Base-by-base conservation (phyloP, 1,140 invertebrate species). In the Caerostris extrusa region DNA sequence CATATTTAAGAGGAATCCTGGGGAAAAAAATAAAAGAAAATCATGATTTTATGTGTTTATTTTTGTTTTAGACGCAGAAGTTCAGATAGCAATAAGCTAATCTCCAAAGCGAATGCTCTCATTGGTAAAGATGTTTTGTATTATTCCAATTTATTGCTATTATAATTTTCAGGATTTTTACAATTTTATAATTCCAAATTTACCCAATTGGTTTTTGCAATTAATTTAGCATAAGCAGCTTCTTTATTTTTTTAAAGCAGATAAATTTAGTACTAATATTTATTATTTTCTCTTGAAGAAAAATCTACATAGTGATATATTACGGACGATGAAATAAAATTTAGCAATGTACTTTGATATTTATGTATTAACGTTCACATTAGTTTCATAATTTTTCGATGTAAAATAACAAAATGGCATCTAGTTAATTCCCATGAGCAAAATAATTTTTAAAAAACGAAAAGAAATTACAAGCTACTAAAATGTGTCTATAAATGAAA, bases 91-190 rank as follows among this genome's bases (percentile, higher is more conserved):
- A 90, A 90, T 56, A 58, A 90, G 19, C 53, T 90, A 17, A 71
- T 85, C 6, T 56, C 71, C 4, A 94, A 94, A 85, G 93, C 93
- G 7, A 94, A 90, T 57, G 93, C 87, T 50, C 57, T 94, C 3
- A 90, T 94, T 14, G 93, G 93, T 94, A 90, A n/a, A 61, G 61
- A 58, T 19, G 17, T 77, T 19, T 58, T 85, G 7, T 34, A 57
- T 4, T 4, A 3, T 60, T 58, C 7, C 14, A 85, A 14, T 14
- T 10, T 81, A 81, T 55, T 17, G 12, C 10, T 53, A 53, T 12
- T 50, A 12, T 8, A 50, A 88, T 50, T 14, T 87, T 50, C 12
- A 12, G 8, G 14, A 55, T 85, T 56, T n/a, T 14, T 8, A 19
- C n/a, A n/a, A n/a, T n/a, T n/a, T n/a, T n/a, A n/a, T n/a, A 34